These are phyloP conservation scores for Threskiornis aethiopicus DNA, from an alignment of 2,797 vertebrate genomes.

Conservation along the genomic window DNA sequence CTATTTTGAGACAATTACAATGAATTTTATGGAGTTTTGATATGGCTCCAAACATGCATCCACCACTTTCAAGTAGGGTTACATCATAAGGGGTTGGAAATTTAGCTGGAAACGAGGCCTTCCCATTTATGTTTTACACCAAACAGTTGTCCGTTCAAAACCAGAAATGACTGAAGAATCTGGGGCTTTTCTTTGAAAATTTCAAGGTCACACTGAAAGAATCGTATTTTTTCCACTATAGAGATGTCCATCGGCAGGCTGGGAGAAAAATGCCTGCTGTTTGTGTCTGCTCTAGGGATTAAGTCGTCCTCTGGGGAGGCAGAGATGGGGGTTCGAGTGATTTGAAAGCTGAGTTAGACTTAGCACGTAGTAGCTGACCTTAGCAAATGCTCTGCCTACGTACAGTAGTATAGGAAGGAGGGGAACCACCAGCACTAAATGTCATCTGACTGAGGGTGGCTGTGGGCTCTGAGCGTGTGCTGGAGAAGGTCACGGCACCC, in stretches of 20 bases:
- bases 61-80: neutral
- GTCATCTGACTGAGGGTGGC: neutral
- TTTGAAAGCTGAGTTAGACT: neutral
- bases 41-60: neutral
- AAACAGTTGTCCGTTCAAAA: neutral
- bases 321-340: neutral
- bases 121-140: neutral
- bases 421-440: neutral
- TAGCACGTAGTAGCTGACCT: neutral
- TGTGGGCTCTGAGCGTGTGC: neutral
- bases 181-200: neutral
- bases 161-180: neutral
- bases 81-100: neutral
- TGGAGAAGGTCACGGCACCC: neutral
- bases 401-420: neutral
- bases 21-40: neutral
- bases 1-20: neutral
- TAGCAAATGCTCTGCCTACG: rapidly evolving
- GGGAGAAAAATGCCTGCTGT: neutral
- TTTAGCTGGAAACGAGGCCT: neutral
- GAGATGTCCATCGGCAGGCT: neutral
- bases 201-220: neutral
- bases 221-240: neutral
- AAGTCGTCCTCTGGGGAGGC: neutral
- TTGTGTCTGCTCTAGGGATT: neutral